These are phyloP conservation scores for Hippopotamus amphibius DNA, from an alignment of 2,113 vertebrate species.

Conservation along the genomic window DNA sequence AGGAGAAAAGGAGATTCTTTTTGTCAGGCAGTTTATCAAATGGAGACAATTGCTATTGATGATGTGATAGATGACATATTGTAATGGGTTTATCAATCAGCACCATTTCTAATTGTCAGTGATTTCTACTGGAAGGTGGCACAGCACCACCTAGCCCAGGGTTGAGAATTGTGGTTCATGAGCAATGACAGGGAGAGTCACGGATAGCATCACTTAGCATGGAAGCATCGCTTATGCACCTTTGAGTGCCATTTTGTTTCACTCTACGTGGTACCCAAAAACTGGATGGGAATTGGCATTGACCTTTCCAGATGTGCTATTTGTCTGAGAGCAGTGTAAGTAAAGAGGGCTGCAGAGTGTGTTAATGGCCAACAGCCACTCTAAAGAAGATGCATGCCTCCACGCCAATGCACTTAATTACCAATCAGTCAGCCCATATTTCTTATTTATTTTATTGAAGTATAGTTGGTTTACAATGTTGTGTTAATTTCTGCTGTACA, in stretches of 20 bases:
- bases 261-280: neutral
- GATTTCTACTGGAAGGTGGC: neutral
- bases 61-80: neutral
- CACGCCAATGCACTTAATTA: neutral
- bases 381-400: neutral
- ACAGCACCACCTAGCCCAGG: no score
- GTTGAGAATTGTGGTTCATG: conserved; percentile 15
- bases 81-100: neutral
- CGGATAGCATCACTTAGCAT: neutral
- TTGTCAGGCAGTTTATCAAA: neutral
- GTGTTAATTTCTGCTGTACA: neutral
- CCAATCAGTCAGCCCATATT: neutral
- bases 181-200: neutral
- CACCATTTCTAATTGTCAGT: neutral
- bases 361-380: neutral
- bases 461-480: neutral
- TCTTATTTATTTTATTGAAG: neutral
- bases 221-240: neutral
- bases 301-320: neutral
- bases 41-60: neutral
- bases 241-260: conserved; percentile 42
- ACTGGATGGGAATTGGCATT: conserved; percentile 12
- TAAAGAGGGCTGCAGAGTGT: neutral
- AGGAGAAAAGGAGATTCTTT: neutral
- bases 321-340: neutral